Evolutionary conservation across 1,140 invertebrate species (phyloP).

Genomic region (Drosophila dunni): DNA sequence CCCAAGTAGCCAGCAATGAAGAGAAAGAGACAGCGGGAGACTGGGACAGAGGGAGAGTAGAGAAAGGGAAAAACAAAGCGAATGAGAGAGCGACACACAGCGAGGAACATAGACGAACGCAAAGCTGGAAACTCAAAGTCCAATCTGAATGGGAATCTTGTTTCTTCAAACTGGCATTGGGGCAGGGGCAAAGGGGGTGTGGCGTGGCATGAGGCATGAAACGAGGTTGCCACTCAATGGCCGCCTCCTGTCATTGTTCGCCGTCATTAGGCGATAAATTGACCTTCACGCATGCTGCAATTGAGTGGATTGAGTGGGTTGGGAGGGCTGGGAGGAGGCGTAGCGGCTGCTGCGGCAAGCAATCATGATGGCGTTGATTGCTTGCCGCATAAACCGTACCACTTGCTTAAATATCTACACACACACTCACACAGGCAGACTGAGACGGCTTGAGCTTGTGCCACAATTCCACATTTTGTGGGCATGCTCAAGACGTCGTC

Average conservation of each 20-base stretch:
- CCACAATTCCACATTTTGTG: slow-evolving; percentile 32
- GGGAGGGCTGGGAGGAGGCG: background rate
- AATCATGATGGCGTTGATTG: slow-evolving; percentile 59
- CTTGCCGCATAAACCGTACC: slow-evolving; percentile 54
- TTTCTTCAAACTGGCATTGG: slow-evolving; percentile 13
- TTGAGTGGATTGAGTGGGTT: background rate
- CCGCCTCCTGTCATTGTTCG: slow-evolving; percentile 55
- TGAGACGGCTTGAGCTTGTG: slow-evolving; percentile 8
- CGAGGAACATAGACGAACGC: background rate
- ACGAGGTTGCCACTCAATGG: slow-evolving; percentile 15
- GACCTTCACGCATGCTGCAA: slow-evolving; percentile 70
- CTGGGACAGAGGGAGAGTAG: background rate
- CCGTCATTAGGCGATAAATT: slow-evolving; percentile 80
- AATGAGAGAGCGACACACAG: background rate
- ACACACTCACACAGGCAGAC: slow-evolving; percentile 21
- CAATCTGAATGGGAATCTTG: slow-evolving; percentile 21
- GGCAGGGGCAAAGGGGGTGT: background rate
- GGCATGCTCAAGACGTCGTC: slow-evolving; percentile 18
- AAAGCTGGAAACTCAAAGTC: slow-evolving; percentile 1
- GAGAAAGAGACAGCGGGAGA: background rate
- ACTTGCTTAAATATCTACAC: slow-evolving; percentile 48
- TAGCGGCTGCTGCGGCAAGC: too few relatives aligned
- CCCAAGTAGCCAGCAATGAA: slow-evolving; percentile 19
- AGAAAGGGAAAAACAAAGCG: too few relatives aligned
- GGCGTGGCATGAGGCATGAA: slow-evolving; percentile 14